Evolutionary conservation across 2,113 vertebrate species (phyloP).

Genomic region (Chionomys nivalis): DNA sequence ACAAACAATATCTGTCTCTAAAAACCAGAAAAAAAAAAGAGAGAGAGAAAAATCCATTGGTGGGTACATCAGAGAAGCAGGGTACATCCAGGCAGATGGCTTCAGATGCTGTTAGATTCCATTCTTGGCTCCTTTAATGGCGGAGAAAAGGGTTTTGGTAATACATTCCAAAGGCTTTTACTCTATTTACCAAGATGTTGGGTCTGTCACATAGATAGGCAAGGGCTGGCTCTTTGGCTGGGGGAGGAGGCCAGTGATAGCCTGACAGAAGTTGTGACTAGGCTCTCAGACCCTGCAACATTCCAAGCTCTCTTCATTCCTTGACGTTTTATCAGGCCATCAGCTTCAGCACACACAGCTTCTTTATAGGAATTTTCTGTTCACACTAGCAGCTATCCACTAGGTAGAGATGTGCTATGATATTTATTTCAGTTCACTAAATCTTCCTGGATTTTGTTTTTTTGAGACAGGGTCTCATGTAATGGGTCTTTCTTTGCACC

Average conservation of each 20-base stretch:
- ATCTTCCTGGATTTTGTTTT: neutral
- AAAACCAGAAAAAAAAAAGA: too few species aligned
- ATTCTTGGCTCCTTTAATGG: neutral
- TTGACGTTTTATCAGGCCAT: fast-evolving
- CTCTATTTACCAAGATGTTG: neutral
- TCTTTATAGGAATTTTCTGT: neutral
- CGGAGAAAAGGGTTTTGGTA: neutral
- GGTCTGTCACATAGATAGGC: neutral
- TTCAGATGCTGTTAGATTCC: neutral
- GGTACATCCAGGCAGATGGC: neutral
- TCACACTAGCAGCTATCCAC: neutral
- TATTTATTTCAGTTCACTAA: neutral
- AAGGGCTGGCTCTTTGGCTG: neutral
- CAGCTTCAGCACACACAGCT: neutral
- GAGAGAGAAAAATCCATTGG: too few species aligned
- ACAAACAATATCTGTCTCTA: too few species aligned
- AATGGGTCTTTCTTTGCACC: neutral
- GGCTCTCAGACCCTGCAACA: neutral
- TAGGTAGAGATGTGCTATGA: neutral
- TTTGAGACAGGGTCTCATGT: neutral
- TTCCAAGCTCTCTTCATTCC: neutral
- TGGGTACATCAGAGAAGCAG: neutral
- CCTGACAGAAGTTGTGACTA: neutral
- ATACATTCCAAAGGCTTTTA: neutral
- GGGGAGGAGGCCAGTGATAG: neutral